A percentile compares a stretch with the other conserved stretches of the same genome.
phyloP scores from a whole-genome alignment of 1,140 invertebrate species.

The Drosophila navojoa region DNA sequence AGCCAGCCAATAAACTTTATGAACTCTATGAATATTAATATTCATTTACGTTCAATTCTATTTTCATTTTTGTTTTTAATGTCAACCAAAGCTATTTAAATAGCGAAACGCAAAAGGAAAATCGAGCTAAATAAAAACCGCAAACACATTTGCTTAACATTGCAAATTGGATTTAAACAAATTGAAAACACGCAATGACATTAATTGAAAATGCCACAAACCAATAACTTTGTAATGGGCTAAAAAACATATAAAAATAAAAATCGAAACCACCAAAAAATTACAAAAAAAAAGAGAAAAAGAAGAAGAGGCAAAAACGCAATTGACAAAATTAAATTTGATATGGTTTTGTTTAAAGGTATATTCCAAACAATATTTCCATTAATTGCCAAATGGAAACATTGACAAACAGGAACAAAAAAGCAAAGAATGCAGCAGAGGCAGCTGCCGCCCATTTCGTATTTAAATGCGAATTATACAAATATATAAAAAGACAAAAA shows the following conservation, averaged over 20 bases:
- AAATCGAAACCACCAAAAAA: background rate
- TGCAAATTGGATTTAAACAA: slow-evolving; percentile 30
- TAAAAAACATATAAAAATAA: background rate
- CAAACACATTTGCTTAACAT: slow-evolving; percentile 17
- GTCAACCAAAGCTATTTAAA: slow-evolving; percentile 8
- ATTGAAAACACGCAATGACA: slow-evolving; percentile 37
- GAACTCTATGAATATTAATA: slow-evolving; percentile 5
- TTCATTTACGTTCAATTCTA: slow-evolving; percentile 2
- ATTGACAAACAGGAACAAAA: slow-evolving; percentile 10
- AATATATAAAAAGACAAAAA: slow-evolving; percentile 15
- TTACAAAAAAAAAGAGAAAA: no score
- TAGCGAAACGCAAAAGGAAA: slow-evolving; percentile 11
- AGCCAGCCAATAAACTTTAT: background rate
- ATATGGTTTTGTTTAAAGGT: slow-evolving; percentile 50
- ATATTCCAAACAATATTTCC: slow-evolving; percentile 64
- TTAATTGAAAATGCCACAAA: slow-evolving; percentile 52
- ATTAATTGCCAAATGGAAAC: slow-evolving; percentile 72
- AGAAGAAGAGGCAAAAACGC: slow-evolving; percentile 14
- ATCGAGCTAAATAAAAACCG: slow-evolving; percentile 26
- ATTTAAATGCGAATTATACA: slow-evolving; percentile 61
- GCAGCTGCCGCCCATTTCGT: slow-evolving; percentile 9
- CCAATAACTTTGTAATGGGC: slow-evolving; percentile 19
- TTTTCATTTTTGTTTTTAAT: background rate
- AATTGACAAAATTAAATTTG: slow-evolving; percentile 54
- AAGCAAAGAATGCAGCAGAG: slow-evolving; percentile 12